A percentile compares a stretch with the other conserved stretches of the same genome.
phyloP scores from a whole-genome alignment of 2,113 vertebrate genomes.

The Myrmecobius fasciatus region DNA sequence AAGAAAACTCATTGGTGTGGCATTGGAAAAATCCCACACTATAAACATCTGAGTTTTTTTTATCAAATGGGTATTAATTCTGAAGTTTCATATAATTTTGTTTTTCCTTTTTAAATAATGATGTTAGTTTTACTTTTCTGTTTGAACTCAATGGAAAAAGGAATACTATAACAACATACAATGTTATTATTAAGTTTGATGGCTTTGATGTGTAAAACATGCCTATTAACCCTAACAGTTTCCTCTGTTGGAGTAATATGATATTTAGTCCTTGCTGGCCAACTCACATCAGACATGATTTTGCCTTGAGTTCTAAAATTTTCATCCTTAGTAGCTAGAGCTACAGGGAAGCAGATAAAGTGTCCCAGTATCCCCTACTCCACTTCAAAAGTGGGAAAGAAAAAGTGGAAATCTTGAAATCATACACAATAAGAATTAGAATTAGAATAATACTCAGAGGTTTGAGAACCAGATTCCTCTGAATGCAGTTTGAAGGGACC shows the following conservation, averaged over 20 bases:
- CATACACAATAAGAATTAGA: background rate
- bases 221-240: slow-evolving; percentile 63
- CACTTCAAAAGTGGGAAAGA: background rate
- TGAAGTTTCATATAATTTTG: slow-evolving; percentile 13
- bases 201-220: slow-evolving; percentile 65
- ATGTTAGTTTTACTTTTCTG: slow-evolving; percentile 56
- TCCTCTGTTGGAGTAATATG: slow-evolving; percentile 44
- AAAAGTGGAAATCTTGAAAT: background rate
- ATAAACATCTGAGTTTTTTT: slow-evolving; percentile 20
- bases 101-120: slow-evolving; percentile 50
- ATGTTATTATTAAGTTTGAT: slow-evolving; percentile 65
- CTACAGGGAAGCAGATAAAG: background rate
- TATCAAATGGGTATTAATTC: slow-evolving; percentile 67
- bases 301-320: slow-evolving; percentile 44
- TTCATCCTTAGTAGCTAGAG: slow-evolving; percentile 2
- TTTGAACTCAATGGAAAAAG: slow-evolving; percentile 42
- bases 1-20: slow-evolving; percentile 55
- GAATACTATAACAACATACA: slow-evolving; percentile 52
- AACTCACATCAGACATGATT: slow-evolving; percentile 46
- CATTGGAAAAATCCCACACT: slow-evolving; percentile 41
- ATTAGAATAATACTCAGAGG: background rate
- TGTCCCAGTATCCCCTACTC: background rate
- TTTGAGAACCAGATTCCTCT: background rate
- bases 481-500: background rate
- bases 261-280: slow-evolving; percentile 49